A percentile compares a stretch with the other conserved stretches of the same genome.
These are phyloP conservation scores for Lepidurus arcticus DNA, from an alignment of 1,140 invertebrate species.

Conservation along the genomic window DNA sequence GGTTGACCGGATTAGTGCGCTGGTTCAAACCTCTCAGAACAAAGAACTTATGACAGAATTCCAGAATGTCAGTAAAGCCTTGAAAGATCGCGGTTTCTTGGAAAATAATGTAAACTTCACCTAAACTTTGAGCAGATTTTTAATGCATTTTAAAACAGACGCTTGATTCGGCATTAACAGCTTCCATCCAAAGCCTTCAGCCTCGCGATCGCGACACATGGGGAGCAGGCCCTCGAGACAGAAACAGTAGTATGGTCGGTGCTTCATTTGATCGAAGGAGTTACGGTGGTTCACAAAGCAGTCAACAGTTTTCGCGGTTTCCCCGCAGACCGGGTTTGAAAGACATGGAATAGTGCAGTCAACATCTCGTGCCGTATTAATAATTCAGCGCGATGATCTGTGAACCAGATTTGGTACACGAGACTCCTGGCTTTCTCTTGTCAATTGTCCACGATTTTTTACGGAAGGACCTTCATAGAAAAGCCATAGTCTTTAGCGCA, in stretches of 20 bases:
- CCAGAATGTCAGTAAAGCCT: constrained; percentile 44
- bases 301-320: background rate
- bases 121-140: background rate
- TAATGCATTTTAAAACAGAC: background rate
- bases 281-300: background rate
- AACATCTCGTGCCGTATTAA: background rate
- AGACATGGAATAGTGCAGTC: constrained; percentile 29
- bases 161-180: constrained; percentile 22
- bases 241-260: constrained; percentile 27
- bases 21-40: constrained; percentile 42
- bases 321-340: constrained; percentile 30
- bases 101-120: constrained; percentile 41
- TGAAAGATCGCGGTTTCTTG: constrained; percentile 46
- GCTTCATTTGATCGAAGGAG: constrained; percentile 22
- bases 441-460: background rate
- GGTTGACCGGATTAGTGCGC: constrained; percentile 46
- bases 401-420: background rate
- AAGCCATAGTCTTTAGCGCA: background rate
- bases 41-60: constrained; percentile 46
- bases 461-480: background rate
- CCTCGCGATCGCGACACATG: constrained; percentile 29
- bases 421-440: background rate
- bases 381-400: background rate
- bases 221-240: background rate
- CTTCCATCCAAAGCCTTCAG: constrained; percentile 23